Evolutionary conservation across 2,113 vertebrate genomes (phyloP).

Genomic region (Carassius carassius): DNA sequence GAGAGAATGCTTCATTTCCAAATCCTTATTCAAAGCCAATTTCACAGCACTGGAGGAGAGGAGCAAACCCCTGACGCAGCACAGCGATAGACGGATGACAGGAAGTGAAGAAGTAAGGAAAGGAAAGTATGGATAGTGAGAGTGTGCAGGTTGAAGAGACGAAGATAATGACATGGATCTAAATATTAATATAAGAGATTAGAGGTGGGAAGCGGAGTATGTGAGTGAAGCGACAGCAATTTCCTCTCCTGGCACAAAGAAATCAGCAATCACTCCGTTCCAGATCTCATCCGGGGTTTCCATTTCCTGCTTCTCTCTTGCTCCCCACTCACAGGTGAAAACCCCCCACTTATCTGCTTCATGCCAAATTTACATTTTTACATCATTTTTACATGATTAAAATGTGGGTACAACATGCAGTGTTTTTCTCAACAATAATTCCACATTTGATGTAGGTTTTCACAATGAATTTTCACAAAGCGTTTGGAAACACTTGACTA

Average conservation of each 20-base stretch:
- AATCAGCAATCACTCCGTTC: not conserved
- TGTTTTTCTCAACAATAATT: not conserved
- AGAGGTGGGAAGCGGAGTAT: not conserved
- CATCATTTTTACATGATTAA: not conserved
- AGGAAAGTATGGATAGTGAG: not conserved
- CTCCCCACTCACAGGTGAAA: not conserved
- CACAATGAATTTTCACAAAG: not conserved
- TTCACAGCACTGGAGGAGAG: constrained; percentile 47
- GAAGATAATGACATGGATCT: constrained; percentile 3
- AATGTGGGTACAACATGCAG: too few relatives aligned
- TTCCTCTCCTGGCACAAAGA: not conserved
- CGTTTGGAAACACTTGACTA: not conserved
- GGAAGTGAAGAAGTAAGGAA: constrained; percentile 9
- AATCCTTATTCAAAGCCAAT: constrained; percentile 59
- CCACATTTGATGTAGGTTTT: not conserved
- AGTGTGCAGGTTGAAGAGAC: not conserved
- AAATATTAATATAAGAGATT: constrained; percentile 31
- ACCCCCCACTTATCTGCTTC: not conserved
- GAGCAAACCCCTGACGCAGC: constrained; percentile 55
- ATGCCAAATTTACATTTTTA: not conserved
- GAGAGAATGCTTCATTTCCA: constrained; percentile 44
- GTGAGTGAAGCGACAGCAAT: not conserved
- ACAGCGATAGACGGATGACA: constrained; percentile 5
- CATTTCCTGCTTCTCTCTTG: not conserved
- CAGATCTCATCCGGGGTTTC: not conserved